A percentile compares a stretch with the other conserved stretches of the same genome.
Conservation (phyloP, 2,888 invertebrate species). For the Nemapogon koenigi region DNA sequence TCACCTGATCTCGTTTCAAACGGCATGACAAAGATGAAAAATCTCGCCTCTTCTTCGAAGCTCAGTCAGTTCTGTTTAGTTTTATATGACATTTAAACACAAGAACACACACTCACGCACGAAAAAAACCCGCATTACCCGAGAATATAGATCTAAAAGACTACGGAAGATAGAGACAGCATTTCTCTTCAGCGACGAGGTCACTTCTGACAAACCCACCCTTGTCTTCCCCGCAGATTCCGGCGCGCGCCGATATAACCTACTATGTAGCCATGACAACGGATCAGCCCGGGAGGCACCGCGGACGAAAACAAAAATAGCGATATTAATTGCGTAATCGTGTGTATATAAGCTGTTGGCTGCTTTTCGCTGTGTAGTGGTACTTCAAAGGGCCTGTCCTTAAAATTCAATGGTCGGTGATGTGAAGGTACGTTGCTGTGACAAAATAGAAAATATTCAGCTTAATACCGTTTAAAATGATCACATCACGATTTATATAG, state of each 20-base stretch:
- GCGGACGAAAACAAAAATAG: slow-evolving; percentile 39
- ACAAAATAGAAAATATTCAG: no score
- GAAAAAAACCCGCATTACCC: no score
- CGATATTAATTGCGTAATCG: slow-evolving; percentile 57
- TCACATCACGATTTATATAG: no score
- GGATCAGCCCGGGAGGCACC: slow-evolving; percentile 50
- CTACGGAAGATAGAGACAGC: no score
- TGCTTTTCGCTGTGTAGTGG: slow-evolving; percentile 17
- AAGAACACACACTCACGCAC: no score
- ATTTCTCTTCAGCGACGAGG: slow-evolving; percentile 42
- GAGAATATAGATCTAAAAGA: no score
- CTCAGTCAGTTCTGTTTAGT: slow-evolving; percentile 38
- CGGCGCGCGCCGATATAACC: slow-evolving; percentile 56
- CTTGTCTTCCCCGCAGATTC: slow-evolving; percentile 20
- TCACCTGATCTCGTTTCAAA: slow-evolving; percentile 59
- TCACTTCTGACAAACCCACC: slow-evolving; percentile 34
- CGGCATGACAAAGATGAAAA: slow-evolving; percentile 53
- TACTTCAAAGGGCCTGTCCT: slow-evolving; percentile 39
- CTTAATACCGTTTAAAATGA: no score
- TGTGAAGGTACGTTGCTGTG: no score
- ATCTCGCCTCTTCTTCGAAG: slow-evolving; percentile 34
- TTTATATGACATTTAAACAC: no score
- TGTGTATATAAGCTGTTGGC: slow-evolving; percentile 20
- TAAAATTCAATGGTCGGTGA: no score
- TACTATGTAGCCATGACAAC: slow-evolving; percentile 50